These are phyloP conservation scores for Pluvialis apricaria DNA, from an alignment of 2,113 vertebrate genomes.

Conservation along the genomic window DNA sequence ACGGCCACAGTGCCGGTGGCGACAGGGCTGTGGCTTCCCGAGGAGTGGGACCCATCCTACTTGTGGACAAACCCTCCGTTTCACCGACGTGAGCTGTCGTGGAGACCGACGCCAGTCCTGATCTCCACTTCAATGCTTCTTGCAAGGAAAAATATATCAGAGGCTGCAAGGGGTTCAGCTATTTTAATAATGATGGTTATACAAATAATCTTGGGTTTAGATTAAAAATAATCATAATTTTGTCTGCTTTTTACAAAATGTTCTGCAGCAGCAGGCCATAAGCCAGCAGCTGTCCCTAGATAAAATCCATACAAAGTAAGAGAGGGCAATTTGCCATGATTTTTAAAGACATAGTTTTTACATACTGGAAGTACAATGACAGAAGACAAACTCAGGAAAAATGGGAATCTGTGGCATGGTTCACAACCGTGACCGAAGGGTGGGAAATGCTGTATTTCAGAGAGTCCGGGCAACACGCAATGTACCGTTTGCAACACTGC, in stretches of 20 bases:
- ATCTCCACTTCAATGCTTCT: neutral
- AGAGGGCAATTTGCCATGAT: neutral
- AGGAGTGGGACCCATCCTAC: rapidly evolving
- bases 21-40: neutral
- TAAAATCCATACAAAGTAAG: neutral
- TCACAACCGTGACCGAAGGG: rapidly evolving
- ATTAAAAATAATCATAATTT: neutral
- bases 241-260: neutral
- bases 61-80: neutral
- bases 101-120: neutral
- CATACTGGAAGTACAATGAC: neutral
- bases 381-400: neutral
- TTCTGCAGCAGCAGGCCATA: neutral
- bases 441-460: neutral
- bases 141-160: neutral
- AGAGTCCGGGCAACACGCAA: neutral
- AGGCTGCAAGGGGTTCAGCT: neutral
- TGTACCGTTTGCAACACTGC: neutral
- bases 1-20: neutral
- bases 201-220: neutral
- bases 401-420: neutral
- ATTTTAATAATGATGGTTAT: neutral
- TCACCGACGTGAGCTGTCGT: rapidly evolving
- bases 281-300: neutral
- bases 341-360: neutral